Evolutionary conservation across 2,888 invertebrate species (phyloP).

Genomic region (Serrognathus titanus): DNA sequence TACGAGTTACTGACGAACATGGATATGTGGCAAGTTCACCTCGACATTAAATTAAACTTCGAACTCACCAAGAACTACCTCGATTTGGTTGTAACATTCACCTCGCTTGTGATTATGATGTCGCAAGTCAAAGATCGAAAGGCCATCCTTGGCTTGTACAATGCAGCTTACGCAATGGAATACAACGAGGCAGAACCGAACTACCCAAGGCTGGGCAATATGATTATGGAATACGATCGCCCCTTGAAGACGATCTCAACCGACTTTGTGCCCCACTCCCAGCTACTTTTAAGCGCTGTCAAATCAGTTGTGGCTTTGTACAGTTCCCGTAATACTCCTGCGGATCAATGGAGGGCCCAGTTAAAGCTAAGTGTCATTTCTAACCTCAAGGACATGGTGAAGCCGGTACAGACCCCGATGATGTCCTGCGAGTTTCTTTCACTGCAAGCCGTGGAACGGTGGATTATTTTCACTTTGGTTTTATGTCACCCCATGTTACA

Average conservation of each 20-base stretch:
- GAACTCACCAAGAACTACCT: slow-evolving; percentile 95
- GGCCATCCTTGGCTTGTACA: slow-evolving; percentile 93
- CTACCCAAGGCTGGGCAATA: slow-evolving; percentile 90
- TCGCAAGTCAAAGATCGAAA: slow-evolving; percentile 97
- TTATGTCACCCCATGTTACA: slow-evolving; percentile 86
- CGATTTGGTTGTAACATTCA: slow-evolving; percentile 91
- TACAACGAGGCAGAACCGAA: slow-evolving; percentile 85
- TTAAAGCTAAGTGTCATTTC: slow-evolving; percentile 91
- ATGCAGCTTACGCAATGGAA: slow-evolving; percentile 96
- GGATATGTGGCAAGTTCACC: slow-evolving; percentile 91
- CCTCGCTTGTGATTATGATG: slow-evolving; percentile 94
- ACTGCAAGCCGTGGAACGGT: slow-evolving; percentile 91
- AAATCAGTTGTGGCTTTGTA: slow-evolving; percentile 86
- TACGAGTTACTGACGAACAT: slow-evolving; percentile 89
- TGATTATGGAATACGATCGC: slow-evolving; percentile 96
- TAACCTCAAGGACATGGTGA: slow-evolving; percentile 89
- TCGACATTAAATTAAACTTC: slow-evolving; percentile 94
- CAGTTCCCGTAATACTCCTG: slow-evolving; percentile 83
- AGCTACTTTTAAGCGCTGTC: slow-evolving; percentile 79
- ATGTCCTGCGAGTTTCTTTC: slow-evolving; percentile 98
- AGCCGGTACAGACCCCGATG: slow-evolving; percentile 91
- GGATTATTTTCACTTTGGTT: slow-evolving; percentile 94
- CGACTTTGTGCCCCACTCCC: slow-evolving; percentile 93
- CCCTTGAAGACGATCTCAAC: slow-evolving; percentile 94
- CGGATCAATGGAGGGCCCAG: slow-evolving; percentile 92